These are phyloP conservation scores for Novumbra hubbsi DNA, from an alignment of 2,797 vertebrate genomes.

Conservation along the genomic window DNA sequence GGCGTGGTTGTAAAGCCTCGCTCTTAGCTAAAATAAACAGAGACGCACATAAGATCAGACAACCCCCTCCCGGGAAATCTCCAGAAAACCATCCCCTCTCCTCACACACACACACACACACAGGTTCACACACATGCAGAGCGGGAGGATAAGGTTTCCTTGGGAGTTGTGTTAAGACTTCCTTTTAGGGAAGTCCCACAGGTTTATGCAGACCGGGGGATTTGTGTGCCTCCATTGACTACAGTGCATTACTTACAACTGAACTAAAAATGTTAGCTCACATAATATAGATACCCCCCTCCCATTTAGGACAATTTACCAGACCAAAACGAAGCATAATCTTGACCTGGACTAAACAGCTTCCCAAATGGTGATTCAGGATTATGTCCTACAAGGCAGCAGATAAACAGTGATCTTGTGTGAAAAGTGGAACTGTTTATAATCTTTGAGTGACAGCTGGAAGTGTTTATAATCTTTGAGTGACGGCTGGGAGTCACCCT, in stretches of 20 bases:
- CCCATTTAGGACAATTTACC: not conserved
- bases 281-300: not conserved
- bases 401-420: not conserved
- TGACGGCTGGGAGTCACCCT: conserved; percentile 48
- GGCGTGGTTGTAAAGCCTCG: conserved; percentile 44
- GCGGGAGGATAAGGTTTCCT: not conserved
- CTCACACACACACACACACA: too few relatives aligned
- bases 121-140: not conserved
- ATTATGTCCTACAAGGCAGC: not conserved
- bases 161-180: conserved; percentile 18
- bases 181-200: conserved; percentile 57
- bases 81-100: too few relatives aligned
- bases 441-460: conserved; percentile 49
- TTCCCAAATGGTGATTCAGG: not conserved
- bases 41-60: conserved; percentile 21
- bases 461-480: conserved; percentile 25
- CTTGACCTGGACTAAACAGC: not conserved
- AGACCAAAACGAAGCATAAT: not conserved
- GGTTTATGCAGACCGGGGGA: conserved; percentile 44
- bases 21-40: conserved; percentile 52
- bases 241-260: conserved; percentile 9
- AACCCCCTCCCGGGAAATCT: too few relatives aligned
- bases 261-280: not conserved
- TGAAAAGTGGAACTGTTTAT: not conserved
- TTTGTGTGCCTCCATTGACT: conserved; percentile 54